Evolutionary conservation across 2,888 invertebrate species (phyloP), one percentile per base, ranked within the genome.

Genomic region (Melanostoma scalare): DNA sequence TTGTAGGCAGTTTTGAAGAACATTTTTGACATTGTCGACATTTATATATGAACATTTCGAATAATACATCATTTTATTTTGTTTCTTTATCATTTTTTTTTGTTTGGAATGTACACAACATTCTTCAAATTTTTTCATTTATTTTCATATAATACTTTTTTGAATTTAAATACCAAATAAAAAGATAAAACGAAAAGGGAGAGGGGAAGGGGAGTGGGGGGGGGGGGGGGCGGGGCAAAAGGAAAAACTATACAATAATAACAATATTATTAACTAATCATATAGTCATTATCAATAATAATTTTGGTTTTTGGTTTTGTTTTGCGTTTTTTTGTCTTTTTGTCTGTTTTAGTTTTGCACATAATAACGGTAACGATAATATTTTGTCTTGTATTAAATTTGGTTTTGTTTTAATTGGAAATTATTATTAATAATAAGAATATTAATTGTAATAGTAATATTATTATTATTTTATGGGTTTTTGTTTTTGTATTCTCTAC

Each of bases 1-100:
- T 90, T 90, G 90, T 90, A 90, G 90, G 90, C 90, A 90, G 90
- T 90, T 90, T 90, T 89, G 89, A 90, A 90, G 90, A 90, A 90
- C 90, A 90, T 90, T 90, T 86, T 90, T 90, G 90, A 90, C 90
- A 85, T 80, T 76, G 75, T 85, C 72, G 85, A 85, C 85, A 90
- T 90, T 90, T 90, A 90, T 90, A 89, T 89, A 89, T 88, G 86
- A 88, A 88, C 89, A 89, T 90, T 89, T 89, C 87, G 86, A 87
- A 87, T 87, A 86, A 86, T 86, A 84, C 78, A 79, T 75, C 58
- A 55, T 55, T 81, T 56, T 30, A 40, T 35, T 52, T 48, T 69
- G 31, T 38, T 63, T 40, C 9, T 40, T 56, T 60, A 55, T 6
- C 69, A 74, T 60, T 53, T 48, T 73, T 53, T 55, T 77, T 72